Evolutionary conservation across 2,113 vertebrate genomes (phyloP).

Genomic region (Formicarius rufipectus): DNA sequence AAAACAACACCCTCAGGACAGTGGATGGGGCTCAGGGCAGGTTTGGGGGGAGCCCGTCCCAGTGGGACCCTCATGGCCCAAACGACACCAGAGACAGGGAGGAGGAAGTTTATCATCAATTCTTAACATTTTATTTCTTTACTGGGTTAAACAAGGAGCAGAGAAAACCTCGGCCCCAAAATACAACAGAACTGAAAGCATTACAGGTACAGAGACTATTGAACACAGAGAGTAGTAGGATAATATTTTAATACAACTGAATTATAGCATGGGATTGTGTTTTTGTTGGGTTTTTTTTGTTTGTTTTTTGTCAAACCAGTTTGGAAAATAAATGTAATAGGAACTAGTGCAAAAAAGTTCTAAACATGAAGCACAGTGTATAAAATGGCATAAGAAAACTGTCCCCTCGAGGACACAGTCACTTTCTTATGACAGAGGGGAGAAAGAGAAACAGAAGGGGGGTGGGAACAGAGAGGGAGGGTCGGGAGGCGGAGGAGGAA

Average conservation of each 20-base stretch:
- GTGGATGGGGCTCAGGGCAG: neutral
- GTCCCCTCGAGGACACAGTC: constrained; percentile 72
- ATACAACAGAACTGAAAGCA: constrained; percentile 82
- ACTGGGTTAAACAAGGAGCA: constrained; percentile 79
- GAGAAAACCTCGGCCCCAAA: constrained; percentile 72
- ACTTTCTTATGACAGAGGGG: constrained; percentile 69
- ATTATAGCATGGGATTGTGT: constrained; percentile 75
- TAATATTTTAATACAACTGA: constrained; percentile 81
- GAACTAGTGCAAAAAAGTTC: constrained; percentile 85
- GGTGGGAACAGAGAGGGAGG: constrained; percentile 24
- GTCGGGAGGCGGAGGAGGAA: constrained; percentile 15
- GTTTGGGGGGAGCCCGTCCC: neutral
- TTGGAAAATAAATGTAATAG: constrained; percentile 80
- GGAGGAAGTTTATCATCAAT: constrained; percentile 69
- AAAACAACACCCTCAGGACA: neutral
- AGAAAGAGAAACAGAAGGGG: constrained; percentile 63
- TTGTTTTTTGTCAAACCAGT: constrained; percentile 71
- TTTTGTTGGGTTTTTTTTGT: constrained; percentile 29
- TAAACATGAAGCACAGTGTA: constrained; percentile 85
- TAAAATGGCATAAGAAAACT: constrained; percentile 81
- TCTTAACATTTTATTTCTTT: constrained; percentile 81
- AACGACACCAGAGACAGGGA: neutral
- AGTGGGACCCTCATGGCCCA: neutral
- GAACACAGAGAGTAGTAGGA: constrained; percentile 82
- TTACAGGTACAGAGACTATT: constrained; percentile 82